Evolutionary conservation across 2,888 invertebrate genomes (phyloP).

Genomic region (Pterostichus madidus): DNA sequence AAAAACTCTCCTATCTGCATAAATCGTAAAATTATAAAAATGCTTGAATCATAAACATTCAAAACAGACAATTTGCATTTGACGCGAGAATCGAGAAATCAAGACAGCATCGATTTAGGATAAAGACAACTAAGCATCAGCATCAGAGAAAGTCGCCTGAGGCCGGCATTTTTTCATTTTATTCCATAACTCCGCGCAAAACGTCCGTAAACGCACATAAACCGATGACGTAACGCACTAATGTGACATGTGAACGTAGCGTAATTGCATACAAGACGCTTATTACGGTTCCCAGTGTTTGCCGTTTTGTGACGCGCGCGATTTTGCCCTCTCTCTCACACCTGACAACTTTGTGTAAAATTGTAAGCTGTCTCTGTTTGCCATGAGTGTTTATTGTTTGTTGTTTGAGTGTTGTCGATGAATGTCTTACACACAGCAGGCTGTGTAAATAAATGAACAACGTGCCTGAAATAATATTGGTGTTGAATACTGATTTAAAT

Average conservation of each 20-base stretch:
- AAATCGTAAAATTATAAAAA: neutral
- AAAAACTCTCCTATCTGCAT: neutral
- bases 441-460: constrained; percentile 45
- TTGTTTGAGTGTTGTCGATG: constrained; percentile 38
- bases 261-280: constrained; percentile 44
- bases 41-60: neutral
- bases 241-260: constrained; percentile 53
- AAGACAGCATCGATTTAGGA: constrained; percentile 50
- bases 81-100: constrained; percentile 49
- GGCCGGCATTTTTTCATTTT: constrained; percentile 36
- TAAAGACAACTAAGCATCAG: constrained; percentile 51
- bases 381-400: constrained; percentile 44
- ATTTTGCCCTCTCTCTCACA: constrained; percentile 25
- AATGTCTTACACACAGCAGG: constrained; percentile 56
- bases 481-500: constrained; percentile 48
- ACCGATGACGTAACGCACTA: constrained; percentile 48
- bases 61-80: constrained; percentile 47
- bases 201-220: constrained; percentile 51
- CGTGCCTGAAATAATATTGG: constrained; percentile 58
- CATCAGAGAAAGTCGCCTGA: constrained; percentile 47
- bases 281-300: constrained; percentile 32
- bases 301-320: neutral
- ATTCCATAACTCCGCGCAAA: constrained; percentile 51
- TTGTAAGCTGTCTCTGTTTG: constrained; percentile 25
- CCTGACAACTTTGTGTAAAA: neutral